phyloP scores from a whole-genome alignment of 2,113 vertebrate species.

The Sphyrna mokarran region DNA sequence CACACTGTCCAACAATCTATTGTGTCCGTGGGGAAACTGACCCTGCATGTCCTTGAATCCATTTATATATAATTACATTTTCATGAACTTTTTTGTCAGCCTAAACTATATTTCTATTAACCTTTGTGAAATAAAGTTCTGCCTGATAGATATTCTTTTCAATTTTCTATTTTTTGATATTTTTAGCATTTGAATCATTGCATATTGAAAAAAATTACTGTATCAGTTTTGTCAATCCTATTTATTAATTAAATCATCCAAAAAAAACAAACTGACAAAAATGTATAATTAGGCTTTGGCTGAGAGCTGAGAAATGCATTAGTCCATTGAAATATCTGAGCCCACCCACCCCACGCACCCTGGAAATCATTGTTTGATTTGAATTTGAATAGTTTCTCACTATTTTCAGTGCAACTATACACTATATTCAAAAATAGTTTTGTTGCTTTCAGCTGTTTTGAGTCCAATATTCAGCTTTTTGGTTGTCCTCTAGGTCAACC shows the following conservation, averaged over 20 bases:
- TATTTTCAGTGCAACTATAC: neutral
- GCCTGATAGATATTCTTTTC: neutral
- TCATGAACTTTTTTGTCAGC: neutral
- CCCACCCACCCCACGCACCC: too few relatives aligned
- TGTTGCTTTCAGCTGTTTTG: neutral
- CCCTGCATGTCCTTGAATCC: neutral
- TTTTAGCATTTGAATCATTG: neutral
- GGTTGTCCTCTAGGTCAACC: neutral
- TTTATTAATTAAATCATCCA: neutral
- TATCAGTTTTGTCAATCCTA: neutral
- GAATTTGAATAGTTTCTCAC: neutral
- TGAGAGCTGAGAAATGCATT: too few relatives aligned
- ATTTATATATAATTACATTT: neutral
- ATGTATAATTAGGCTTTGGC: too few relatives aligned
- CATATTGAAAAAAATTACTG: neutral
- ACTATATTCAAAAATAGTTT: neutral
- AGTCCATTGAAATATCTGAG: too few relatives aligned
- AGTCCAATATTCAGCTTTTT: neutral
- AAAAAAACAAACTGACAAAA: neutral
- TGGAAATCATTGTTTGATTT: too few relatives aligned
- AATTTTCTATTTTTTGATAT: neutral
- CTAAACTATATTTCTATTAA: neutral
- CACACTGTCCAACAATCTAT: neutral
- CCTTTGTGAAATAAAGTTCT: neutral
- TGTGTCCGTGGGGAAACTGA: neutral